Base-by-base conservation (phyloP, 2,797 vertebrate species). In the Xenops minutus region DNA sequence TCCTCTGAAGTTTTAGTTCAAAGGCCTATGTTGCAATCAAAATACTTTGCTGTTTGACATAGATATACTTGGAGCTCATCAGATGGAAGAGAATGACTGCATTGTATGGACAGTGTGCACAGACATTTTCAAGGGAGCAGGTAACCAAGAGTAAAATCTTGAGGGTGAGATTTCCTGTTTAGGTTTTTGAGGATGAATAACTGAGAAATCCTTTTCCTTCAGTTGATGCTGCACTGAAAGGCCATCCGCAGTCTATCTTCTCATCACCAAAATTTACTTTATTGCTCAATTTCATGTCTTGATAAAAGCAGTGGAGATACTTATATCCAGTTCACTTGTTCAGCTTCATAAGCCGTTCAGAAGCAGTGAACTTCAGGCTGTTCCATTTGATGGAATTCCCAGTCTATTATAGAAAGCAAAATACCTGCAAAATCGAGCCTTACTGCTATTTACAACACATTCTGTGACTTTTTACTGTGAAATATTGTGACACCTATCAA, bases 1-100 rank as follows among this genome's bases (percentile, higher is more conserved):
- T 96, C 95, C 92, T 94, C 78, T 61, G 86, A 77, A 94, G 78
- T 91, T 93, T 92, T 80, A 92, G 92, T 93, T 97, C 94, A 97
- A 96, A 97, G 92, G 84, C 81, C 54, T 68, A 39, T 92, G 94
- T 72, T 91, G 92, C 91, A 93, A 95, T 96, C 92, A 80, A 92
- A 96, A 85, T 83, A 80, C 67, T 94, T 94, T 48, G 61, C 68
- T 92, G 37, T 89, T 96, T 93, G 91, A 85, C 89, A 72, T 14
- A 85, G 92, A 93, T 91, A 80, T 6, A 80, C 23, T 41, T 58
- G 12, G 59, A 64, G 77, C 64, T 93, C 92, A 83, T 91, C 86
- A 83, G 61, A 81, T 89, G 81, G 9, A 61, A 80, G 77, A 87
- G 49, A 93, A 95, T 59, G 85, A 41, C 55, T 92, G 62, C 74